Evolutionary conservation across 2,888 invertebrate species (phyloP), one percentile per base, ranked within the genome.

Genomic region (Heliconius hortense): DNA sequence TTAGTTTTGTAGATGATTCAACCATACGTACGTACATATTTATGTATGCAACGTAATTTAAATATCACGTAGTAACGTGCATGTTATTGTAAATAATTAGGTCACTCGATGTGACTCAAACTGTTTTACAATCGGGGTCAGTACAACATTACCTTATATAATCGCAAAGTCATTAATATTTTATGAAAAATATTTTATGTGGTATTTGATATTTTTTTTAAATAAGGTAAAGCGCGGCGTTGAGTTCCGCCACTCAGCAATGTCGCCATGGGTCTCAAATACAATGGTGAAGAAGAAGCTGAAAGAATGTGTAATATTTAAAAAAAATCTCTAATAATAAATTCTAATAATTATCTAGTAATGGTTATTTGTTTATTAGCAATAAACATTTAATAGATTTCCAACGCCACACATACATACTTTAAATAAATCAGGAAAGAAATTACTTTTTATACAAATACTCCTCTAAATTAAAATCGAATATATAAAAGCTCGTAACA

Each of bases 51-150:
- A 69, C 31, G 59, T 73, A 75, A 75, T 75, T 73, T 59, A 73
- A 77, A 76, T 72, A 69, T 74, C 73, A 43, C 72, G 63, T 70
- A 71, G 60, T 69, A 73, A 74, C 69, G 72, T 74, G 43, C 70
- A 77, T 74, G 74, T 72, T 69, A 77, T 75, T 76, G 73, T 71
- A 74, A 77, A 78, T 79, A 81, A 81, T 78, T 81, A 76, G 81
- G 80, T 79, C 79, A 75, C 43, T 69, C 69, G 69, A 72, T 72
- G 77, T 79, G 80, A 80, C 31, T 81, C 78, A 69, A 69, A 69
- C 69, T 69, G 69, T 69, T 69, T 24, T 35, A 56, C 69, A 35
- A 31, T 69, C 69, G 56, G 56, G 68, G 69, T 35, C 69, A 56
- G 56, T 56, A 71, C 70, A 76, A 71, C 60, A 67, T 78, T 75